Percentiles rank a stretch among this genome's conserved stretches.
Evolutionary conservation across 2,113 vertebrate species (phyloP).

Genomic region (Apaloderma vittatum): DNA sequence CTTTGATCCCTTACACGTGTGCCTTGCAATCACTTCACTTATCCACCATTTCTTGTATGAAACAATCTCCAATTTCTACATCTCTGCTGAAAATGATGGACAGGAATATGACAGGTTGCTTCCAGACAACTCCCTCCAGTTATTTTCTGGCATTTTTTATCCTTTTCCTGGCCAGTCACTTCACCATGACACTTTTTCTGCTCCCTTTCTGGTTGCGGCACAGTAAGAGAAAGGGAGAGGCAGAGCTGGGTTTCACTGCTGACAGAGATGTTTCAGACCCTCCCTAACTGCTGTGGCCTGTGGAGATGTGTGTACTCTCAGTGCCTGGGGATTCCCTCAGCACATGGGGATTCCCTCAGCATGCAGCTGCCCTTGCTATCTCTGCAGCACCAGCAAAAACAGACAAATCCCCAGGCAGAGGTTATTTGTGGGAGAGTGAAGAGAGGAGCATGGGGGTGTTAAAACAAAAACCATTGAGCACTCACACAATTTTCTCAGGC

Average conservation of each 20-base stretch:
- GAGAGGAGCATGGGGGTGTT: rapidly evolving
- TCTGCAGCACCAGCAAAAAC: background rate
- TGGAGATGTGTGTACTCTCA: rapidly evolving
- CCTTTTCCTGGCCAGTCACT: background rate
- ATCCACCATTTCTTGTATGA: background rate
- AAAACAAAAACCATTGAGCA: background rate
- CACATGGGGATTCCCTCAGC: rapidly evolving
- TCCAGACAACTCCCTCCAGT: background rate
- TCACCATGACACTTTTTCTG: background rate
- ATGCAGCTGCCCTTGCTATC: rapidly evolving
- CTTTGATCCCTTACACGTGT: rapidly evolving
- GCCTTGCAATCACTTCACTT: background rate
- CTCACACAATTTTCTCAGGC: background rate
- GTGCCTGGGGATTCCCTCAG: rapidly evolving
- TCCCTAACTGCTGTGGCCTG: background rate
- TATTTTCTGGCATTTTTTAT: background rate
- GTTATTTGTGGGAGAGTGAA: background rate
- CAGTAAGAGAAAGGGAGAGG: background rate
- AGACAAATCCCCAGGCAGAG: background rate
- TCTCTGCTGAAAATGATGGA: background rate
- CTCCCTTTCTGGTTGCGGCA: background rate
- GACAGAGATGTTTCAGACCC: background rate
- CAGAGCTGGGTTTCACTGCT: background rate
- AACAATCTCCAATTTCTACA: background rate
- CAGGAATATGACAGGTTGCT: background rate